Evolutionary conservation across 2,113 vertebrate species (phyloP).

Genomic region (Morone chrysops): DNA sequence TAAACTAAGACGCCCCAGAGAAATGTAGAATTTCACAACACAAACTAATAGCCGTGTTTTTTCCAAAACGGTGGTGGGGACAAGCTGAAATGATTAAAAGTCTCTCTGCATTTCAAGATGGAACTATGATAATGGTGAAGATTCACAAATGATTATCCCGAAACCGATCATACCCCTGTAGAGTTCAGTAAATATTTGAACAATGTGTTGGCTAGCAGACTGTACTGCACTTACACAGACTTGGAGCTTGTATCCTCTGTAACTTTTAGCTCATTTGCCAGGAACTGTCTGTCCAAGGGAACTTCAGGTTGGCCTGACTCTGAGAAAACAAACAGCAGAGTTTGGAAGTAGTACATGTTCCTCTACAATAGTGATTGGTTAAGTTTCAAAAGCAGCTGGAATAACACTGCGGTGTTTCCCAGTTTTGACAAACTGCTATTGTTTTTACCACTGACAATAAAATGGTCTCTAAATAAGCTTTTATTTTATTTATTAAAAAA

Average conservation of each 20-base stretch:
- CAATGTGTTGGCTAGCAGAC: background rate
- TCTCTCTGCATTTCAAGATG: background rate
- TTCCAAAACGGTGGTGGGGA: background rate
- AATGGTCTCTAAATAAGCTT: background rate
- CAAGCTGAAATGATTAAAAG: background rate
- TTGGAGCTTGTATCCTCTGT: slow-evolving; percentile 88
- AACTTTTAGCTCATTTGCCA: slow-evolving; percentile 90
- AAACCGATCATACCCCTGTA: background rate
- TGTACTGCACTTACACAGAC: slow-evolving; percentile 85
- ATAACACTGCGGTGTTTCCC: background rate
- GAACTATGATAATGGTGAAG: background rate
- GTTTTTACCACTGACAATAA: background rate
- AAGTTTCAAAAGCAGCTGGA: slow-evolving; percentile 7
- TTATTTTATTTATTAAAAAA: too few relatives aligned
- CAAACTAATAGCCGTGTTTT: background rate
- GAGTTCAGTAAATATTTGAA: slow-evolving; percentile 15
- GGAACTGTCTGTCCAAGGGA: slow-evolving; percentile 92
- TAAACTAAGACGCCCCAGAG: background rate
- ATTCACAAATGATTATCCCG: background rate
- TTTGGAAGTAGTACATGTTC: slow-evolving; percentile 15
- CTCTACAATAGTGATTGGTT: slow-evolving; percentile 9
- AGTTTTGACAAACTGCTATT: background rate
- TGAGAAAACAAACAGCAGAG: slow-evolving; percentile 77
- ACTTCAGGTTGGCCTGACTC: slow-evolving; percentile 93
- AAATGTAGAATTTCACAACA: background rate